Percentiles rank a stretch among this genome's conserved stretches.
phyloP scores from a whole-genome alignment of 2,113 vertebrate genomes.

The Anoplopoma fimbria region DNA sequence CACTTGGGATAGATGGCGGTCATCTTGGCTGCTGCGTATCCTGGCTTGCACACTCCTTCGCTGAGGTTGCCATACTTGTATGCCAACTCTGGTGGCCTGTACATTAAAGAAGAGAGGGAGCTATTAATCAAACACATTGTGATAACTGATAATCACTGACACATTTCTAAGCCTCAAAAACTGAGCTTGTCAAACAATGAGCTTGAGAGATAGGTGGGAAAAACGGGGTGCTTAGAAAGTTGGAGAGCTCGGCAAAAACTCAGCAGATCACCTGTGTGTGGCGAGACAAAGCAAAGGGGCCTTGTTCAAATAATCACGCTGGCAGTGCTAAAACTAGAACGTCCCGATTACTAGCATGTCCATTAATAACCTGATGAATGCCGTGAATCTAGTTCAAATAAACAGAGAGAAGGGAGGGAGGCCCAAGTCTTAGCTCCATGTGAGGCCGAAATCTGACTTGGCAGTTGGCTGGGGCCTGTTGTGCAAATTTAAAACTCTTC shows the following conservation, averaged over 20 bases:
- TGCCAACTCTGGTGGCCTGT: conserved; percentile 89
- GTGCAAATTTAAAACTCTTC: conserved; percentile 25
- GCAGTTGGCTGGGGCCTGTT: conserved; percentile 18
- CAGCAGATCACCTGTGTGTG: conserved; percentile 56
- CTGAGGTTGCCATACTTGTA: conserved; percentile 95
- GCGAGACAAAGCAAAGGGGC: conserved; percentile 63
- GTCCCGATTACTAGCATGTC: conserved; percentile 63
- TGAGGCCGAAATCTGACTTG: conserved; percentile 56
- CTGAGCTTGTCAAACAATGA: conserved; percentile 64
- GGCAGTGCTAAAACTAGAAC: conserved; percentile 56
- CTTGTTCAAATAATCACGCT: conserved; percentile 77
- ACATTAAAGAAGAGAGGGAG: conserved; percentile 43
- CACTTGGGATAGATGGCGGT: conserved; percentile 95
- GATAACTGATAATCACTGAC: conserved; percentile 43
- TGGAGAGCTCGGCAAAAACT: conserved; percentile 46
- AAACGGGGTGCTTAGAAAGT: conserved; percentile 41
- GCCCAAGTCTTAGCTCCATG: conserved; percentile 25
- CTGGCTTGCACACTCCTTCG: conserved; percentile 92
- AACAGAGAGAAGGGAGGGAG: conserved; percentile 70
- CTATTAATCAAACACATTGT: conserved; percentile 52
- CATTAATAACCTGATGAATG: conserved; percentile 81
- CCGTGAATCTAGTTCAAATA: conserved; percentile 80
- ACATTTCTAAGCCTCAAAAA: conserved; percentile 42
- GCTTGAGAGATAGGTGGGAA: conserved; percentile 27
- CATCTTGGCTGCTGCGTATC: conserved; percentile 95